Conservation (phyloP, 2,113 vertebrate genomes). For the Centropus bengalensis region DNA sequence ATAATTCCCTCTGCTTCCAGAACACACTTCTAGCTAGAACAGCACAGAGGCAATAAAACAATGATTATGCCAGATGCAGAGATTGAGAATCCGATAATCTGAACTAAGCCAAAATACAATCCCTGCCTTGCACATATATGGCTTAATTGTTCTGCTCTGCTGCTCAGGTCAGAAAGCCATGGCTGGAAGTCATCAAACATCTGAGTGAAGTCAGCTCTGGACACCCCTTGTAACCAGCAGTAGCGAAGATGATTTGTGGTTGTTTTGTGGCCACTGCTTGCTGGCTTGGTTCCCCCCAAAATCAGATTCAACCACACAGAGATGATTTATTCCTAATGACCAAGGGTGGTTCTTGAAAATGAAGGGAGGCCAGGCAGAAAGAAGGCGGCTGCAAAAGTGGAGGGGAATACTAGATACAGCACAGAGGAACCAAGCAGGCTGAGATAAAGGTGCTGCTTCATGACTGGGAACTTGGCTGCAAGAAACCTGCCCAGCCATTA, state of each 20-base stretch:
- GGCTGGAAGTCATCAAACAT: not conserved
- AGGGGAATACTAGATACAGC: not conserved
- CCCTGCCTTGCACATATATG: not conserved
- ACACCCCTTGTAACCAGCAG: not conserved
- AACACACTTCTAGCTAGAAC: not conserved
- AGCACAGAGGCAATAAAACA: not conserved
- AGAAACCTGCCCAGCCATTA: not conserved
- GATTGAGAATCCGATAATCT: not conserved
- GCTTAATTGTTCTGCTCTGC: not conserved
- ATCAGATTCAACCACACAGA: not conserved
- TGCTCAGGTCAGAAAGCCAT: not conserved
- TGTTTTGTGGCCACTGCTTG: not conserved
- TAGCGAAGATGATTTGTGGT: not conserved
- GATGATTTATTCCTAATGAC: not conserved
- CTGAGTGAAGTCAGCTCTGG: fast-evolving
- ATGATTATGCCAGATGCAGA: not conserved
- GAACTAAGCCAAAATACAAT: slow-evolving; percentile 7
- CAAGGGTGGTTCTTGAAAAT: not conserved
- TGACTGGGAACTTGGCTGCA: not conserved
- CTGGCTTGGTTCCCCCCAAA: not conserved
- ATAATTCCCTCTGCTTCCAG: not conserved
- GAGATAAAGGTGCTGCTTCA: not conserved
- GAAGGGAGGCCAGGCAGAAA: not conserved
- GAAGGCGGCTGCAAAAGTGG: not conserved
- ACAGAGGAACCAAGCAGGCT: not conserved